These are phyloP conservation scores for Agrilus cyanescens DNA, from an alignment of 2,888 invertebrate genomes.

Conservation along the genomic window DNA sequence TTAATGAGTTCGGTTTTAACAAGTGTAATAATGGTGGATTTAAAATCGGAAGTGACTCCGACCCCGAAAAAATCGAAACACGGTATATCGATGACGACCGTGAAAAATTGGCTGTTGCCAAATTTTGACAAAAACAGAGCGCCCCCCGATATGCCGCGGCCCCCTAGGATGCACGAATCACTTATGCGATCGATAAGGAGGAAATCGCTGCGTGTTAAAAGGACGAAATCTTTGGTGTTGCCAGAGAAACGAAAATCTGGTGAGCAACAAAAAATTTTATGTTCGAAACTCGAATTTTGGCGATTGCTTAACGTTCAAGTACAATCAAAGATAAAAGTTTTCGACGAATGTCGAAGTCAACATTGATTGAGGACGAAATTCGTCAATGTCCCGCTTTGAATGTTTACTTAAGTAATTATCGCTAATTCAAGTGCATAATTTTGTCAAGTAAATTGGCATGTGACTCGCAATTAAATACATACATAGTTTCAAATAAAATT, in stretches of 20 bases:
- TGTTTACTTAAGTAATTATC: no score
- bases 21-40: constrained; percentile 28
- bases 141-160: constrained; percentile 30
- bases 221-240: constrained; percentile 62
- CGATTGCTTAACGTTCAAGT: no score
- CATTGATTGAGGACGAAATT: no score
- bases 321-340: no score
- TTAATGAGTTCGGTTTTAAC: constrained; percentile 2
- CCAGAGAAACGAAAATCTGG: constrained; percentile 70
- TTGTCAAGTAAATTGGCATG: no score
- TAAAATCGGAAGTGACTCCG: constrained; percentile 28
- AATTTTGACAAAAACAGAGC: constrained; percentile 15
- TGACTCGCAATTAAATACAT: no score
- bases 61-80: constrained; percentile 30
- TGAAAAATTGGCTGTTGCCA: constrained; percentile 65
- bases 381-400: no score
- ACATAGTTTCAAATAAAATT: no score
- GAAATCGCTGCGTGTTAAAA: constrained; percentile 59
- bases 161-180: constrained; percentile 61
- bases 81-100: constrained; percentile 49
- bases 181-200: constrained; percentile 60
- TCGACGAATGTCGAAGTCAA: no score
- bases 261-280: constrained; percentile 37
- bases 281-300: neutral
- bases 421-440: no score